A percentile compares a stretch with the other conserved stretches of the same genome.
Conservation (phyloP, 2,113 vertebrate genomes). For the Brachionichthys hirsutus region DNA sequence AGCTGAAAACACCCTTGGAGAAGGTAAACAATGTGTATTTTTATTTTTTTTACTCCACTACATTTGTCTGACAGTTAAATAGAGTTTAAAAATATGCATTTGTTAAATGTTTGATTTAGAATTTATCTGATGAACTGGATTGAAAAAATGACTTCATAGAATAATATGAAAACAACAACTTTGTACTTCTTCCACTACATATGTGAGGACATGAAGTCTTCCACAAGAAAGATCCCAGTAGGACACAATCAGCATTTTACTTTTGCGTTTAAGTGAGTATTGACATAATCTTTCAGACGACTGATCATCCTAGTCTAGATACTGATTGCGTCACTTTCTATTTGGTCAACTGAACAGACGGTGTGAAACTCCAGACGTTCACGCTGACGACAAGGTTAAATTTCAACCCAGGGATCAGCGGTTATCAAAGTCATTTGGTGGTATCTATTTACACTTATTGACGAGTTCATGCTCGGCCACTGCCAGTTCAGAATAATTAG, state of each 20-base stretch:
- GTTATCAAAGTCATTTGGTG: neutral
- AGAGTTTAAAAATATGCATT: too few relatives aligned
- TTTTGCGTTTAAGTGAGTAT: too few relatives aligned
- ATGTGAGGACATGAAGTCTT: neutral
- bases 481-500: neutral
- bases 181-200: neutral
- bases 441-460: conserved; percentile 6
- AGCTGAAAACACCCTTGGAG: too few relatives aligned
- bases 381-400: neutral
- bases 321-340: neutral
- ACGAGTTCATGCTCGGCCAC: neutral
- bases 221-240: neutral
- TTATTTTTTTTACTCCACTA: too few relatives aligned
- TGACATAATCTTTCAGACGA: too few relatives aligned
- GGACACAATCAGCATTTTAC: neutral
- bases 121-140: too few relatives aligned
- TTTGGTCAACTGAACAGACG: neutral
- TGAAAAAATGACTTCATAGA: too few relatives aligned
- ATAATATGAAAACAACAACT: too few relatives aligned
- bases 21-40: too few relatives aligned
- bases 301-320: neutral
- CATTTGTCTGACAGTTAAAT: too few relatives aligned
- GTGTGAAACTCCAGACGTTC: conserved; percentile 15
- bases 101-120: too few relatives aligned
- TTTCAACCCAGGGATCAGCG: conserved; percentile 5